A percentile compares a stretch with the other conserved stretches of the same genome.
Evolutionary conservation across 2,113 vertebrate genomes (phyloP).

Genomic region (Gambusia affinis): DNA sequence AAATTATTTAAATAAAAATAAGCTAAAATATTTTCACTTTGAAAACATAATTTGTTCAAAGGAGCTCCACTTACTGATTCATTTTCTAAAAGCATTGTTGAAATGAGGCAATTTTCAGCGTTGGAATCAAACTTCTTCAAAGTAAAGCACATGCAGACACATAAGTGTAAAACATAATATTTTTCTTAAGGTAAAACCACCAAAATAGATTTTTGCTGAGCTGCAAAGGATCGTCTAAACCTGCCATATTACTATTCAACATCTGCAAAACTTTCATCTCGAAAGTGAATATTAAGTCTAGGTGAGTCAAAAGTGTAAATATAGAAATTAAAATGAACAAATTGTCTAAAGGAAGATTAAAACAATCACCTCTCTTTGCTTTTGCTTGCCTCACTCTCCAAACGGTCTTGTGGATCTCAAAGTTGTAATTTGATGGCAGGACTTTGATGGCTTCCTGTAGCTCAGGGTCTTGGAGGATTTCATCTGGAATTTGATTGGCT

Average conservation of each 20-base stretch:
- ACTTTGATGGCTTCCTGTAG: constrained; percentile 83
- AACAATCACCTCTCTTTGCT: constrained; percentile 85
- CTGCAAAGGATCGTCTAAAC: background rate
- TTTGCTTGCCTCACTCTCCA: constrained; percentile 91
- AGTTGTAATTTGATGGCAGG: constrained; percentile 95
- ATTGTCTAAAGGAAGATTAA: background rate
- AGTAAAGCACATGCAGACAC: no score
- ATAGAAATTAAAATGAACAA: background rate
- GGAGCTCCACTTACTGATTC: no score
- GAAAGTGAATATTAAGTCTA: no score
- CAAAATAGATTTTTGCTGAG: background rate
- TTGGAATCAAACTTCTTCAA: no score
- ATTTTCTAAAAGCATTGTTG: background rate
- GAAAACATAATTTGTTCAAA: no score
- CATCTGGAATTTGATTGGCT: constrained; percentile 91
- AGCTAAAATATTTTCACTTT: no score
- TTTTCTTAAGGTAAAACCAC: background rate
- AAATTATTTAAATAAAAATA: no score
- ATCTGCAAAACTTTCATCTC: background rate
- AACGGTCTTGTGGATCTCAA: constrained; percentile 96
- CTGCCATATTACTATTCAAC: background rate
- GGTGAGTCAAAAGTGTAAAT: background rate
- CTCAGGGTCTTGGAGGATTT: constrained; percentile 85
- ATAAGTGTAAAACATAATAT: background rate
- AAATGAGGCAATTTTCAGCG: background rate